Percentiles rank a stretch among this genome's conserved stretches.
Evolutionary conservation across 2,797 vertebrate genomes (phyloP).

Genomic region (Percopsis omiscomaycus): DNA sequence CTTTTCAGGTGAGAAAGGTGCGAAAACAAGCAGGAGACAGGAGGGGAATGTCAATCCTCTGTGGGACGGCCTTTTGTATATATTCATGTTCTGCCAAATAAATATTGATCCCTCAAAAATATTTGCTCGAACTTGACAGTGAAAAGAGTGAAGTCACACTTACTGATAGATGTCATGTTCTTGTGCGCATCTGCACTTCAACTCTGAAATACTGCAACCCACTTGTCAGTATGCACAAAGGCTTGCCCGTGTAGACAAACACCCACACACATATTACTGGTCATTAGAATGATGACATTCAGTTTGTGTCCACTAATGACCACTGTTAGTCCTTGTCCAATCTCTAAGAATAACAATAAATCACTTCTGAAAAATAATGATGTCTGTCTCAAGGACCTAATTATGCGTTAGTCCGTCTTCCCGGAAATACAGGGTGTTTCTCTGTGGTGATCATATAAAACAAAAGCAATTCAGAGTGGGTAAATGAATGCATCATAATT

Average conservation of each 20-base stretch:
- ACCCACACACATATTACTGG: constrained; percentile 9
- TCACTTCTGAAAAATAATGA: neutral
- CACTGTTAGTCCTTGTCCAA: neutral
- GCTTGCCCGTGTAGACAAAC: neutral
- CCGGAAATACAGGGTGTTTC: neutral
- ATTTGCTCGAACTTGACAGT: constrained; percentile 55
- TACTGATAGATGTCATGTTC: constrained; percentile 26
- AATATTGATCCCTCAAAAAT: constrained; percentile 56
- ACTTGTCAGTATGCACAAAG: constrained; percentile 9
- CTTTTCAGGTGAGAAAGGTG: constrained; percentile 68
- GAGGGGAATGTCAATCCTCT: constrained; percentile 55
- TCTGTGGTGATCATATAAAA: neutral
- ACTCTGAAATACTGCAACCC: too few relatives aligned
- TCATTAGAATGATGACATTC: constrained; percentile 19
- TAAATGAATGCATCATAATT: neutral
- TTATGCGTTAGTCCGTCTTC: neutral
- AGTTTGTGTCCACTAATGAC: neutral
- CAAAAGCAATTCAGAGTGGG: neutral
- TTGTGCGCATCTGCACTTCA: constrained; percentile 28
- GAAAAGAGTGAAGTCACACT: constrained; percentile 32
- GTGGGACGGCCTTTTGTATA: constrained; percentile 59
- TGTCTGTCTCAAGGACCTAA: neutral
- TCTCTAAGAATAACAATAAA: constrained; percentile 1
- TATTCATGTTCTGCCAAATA: constrained; percentile 65
- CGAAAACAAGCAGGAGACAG: constrained; percentile 50